Evolutionary conservation across 2,797 vertebrate genomes (phyloP).

Genomic region (Galaxias olidus): DNA sequence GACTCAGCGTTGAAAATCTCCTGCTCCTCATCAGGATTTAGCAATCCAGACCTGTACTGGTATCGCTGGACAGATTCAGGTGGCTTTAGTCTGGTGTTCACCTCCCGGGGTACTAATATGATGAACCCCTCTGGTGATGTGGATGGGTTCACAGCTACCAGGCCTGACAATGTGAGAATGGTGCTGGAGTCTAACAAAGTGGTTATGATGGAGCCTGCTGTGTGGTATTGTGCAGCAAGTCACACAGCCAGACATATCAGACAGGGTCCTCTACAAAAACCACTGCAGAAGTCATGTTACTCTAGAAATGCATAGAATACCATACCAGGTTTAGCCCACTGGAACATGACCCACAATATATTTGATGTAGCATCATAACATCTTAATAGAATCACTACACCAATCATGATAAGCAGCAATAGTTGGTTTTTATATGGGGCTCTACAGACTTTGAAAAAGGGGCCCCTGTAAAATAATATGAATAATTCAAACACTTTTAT

Average conservation of each 20-base stretch:
- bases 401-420: too few relatives aligned
- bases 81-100: constrained; percentile 29
- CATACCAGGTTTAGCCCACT: too few relatives aligned
- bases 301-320: too few relatives aligned
- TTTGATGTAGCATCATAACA: too few relatives aligned
- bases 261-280: constrained; percentile 28
- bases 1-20: constrained; percentile 23
- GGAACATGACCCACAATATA: too few relatives aligned
- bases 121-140: constrained; percentile 18
- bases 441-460: too few relatives aligned
- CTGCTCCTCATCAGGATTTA: constrained; percentile 32
- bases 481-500: background rate
- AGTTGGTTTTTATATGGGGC: too few relatives aligned
- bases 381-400: too few relatives aligned
- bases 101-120: background rate
- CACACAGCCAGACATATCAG: constrained; percentile 5
- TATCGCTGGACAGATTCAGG: constrained; percentile 33
- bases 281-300: background rate
- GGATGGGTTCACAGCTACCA: constrained; percentile 25
- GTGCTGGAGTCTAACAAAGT: constrained; percentile 28
- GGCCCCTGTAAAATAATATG: too few relatives aligned
- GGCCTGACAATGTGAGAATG: constrained; percentile 31
- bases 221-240: constrained; percentile 32
- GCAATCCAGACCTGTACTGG: constrained; percentile 38
- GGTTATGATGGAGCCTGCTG: constrained; percentile 11